phyloP scores from a whole-genome alignment of 2,888 invertebrate genomes.

The Cheilosia urbana region DNA sequence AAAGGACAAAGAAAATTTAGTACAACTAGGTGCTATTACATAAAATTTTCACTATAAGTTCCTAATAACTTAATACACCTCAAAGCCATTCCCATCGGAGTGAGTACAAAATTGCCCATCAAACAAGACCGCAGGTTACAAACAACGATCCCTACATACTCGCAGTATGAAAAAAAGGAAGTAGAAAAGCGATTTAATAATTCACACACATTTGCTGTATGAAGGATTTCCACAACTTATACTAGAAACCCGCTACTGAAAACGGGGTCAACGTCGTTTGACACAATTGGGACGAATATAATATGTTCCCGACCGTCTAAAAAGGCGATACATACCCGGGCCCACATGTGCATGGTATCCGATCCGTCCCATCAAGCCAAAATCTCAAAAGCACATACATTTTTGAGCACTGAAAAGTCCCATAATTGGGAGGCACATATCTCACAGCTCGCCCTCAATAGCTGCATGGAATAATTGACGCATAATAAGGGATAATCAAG shows the following conservation, averaged over 20 bases:
- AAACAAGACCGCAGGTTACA: no score
- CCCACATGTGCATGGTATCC: background rate
- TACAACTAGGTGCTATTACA: no score
- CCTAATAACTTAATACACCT: no score
- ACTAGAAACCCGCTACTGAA: background rate
- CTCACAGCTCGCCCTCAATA: background rate
- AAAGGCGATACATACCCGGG: background rate
- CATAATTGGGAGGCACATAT: background rate
- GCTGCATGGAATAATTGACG: constrained; percentile 35
- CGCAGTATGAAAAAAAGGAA: no score
- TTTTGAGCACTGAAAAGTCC: background rate
- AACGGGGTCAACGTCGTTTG: constrained; percentile 14
- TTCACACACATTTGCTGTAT: background rate
- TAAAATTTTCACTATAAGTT: no score
- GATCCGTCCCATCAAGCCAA: background rate
- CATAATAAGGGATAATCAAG: constrained; percentile 49
- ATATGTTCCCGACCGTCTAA: background rate
- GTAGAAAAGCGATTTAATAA: no score
- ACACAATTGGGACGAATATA: constrained; percentile 19
- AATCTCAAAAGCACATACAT: background rate
- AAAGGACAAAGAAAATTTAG: no score
- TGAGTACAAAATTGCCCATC: no score
- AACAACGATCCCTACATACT: no score
- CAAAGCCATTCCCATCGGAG: no score
- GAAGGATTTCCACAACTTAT: background rate